Base-by-base conservation (phyloP, 2,888 invertebrate species). In the Fragum whitleyi region DNA sequence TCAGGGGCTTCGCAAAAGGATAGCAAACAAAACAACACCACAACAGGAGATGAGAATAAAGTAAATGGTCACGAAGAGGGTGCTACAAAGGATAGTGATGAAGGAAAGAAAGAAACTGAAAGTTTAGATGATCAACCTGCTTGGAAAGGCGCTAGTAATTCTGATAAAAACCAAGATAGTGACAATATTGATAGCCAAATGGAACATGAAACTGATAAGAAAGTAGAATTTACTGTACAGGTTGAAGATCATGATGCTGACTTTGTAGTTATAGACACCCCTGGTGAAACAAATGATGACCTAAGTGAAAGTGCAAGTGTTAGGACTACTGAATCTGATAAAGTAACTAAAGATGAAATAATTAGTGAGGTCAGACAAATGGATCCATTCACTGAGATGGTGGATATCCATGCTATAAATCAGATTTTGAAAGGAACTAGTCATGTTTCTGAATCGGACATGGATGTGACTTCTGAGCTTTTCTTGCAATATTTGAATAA, bases 401-500 rank as follows among this genome's bases (percentile, higher is more conserved):
- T 65, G 5, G 42, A 65, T 26, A 21, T 19, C 16, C 23, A 65
- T 42, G 42, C 42, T 42, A 16, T 65, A 3, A 36, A 36, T 39
- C 21, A 36, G 36, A 36, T 23, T 6, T 26, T 65, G 23, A 65
- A 65, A 42, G 42, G 14, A 7, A 19, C n/a, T 23, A 26, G 9
- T 23, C 42, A 42, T 1, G 9, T 42, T 2, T 26, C 9, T 26
- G 65, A 65, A 21, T 65, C 65, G 0, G 70, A 75, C 53, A 61
- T 74, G 55, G 67, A 81, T n/a, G 55, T 70, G 2, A 69, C 74
- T 19, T 61, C 69, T n/a, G 71, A 82, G 26, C n/a, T 77, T 21
- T 57, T 86, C 14, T 21, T 75, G 61, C 79, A 81, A 55, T 79
- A 81, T 53, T 26, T 87, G 67, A 82, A 75, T 21, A 84, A 74